Evolutionary conservation across 2,888 invertebrate genomes (phyloP), one percentile per base, ranked within the genome.

Genomic region (Lypha dubia): DNA sequence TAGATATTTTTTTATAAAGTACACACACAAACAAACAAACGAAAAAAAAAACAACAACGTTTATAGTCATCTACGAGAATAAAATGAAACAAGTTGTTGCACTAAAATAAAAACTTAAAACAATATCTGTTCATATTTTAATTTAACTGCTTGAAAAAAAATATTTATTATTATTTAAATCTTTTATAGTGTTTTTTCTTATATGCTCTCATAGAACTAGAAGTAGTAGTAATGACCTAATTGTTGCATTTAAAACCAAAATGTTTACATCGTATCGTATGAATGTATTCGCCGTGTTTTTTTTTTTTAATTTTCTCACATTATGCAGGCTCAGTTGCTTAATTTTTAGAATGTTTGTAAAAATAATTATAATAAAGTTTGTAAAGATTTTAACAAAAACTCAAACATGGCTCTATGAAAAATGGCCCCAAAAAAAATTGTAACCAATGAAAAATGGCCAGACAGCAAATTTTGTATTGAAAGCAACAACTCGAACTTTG

Each of bases 161-260:
- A 35, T 4, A 17, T 38, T 68, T 22, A 62, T 53, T 62, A 44
- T 35, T 44, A 35, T n/a, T 49, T 60, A 22, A 67, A 56, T 20
- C 13, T 32, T 44, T 28, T 8, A n/a, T n/a, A n/a, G n/a, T 51
- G n/a, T 65, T 65, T 56, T 46, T 49, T 53, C n/a, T n/a, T n/a
- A 24, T 46, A 56, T 58, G 3, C 15, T 53, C 28, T 79, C 38
- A 56, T 71, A 73, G 5, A 58, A 41, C 35, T 67, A 60, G 53
- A 71, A 79, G 79, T 79, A 75, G 83, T 84, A 20, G 79, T 76
- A 20, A 84, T 79, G 79, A 79, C 83, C 79, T 53, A 75, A 84
- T 79, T 76, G 62, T 62, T 65, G 53, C 60, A 56, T 58, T 58
- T 41, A 56, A 71, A 63, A 65, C 32, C 28, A 58, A 79, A 73